phyloP scores from a whole-genome alignment of 2,113 vertebrate genomes.

The Eudyptes chrysolophus region DNA sequence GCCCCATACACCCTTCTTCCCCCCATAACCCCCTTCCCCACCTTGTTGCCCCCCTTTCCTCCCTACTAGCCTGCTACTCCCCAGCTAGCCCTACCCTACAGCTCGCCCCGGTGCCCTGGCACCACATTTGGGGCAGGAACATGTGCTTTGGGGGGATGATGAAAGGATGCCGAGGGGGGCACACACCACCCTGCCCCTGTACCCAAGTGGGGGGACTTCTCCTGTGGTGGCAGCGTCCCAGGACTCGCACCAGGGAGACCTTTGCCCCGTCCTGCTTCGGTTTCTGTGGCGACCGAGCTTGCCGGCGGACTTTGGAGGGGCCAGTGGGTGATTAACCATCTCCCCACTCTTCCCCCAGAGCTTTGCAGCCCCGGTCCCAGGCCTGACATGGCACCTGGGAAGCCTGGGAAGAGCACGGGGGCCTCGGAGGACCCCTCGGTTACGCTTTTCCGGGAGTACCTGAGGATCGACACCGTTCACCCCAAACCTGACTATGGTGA shows the following conservation, averaged over 20 bases:
- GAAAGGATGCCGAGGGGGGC: background rate
- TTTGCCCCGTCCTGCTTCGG: background rate
- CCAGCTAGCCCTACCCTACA: background rate
- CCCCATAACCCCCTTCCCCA: background rate
- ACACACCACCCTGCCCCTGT: background rate
- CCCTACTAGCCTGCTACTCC: background rate
- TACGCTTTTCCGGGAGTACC: constrained; percentile 88
- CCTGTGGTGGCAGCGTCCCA: background rate
- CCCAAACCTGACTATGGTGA: constrained; percentile 95
- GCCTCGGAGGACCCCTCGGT: constrained; percentile 84
- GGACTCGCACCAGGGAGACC: background rate
- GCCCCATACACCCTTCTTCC: background rate
- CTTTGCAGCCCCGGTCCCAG: background rate
- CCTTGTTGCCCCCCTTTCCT: background rate
- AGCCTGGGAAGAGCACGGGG: background rate
- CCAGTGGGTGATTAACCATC: constrained; percentile 16
- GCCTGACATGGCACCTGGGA: constrained; percentile 38
- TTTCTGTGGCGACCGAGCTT: background rate
- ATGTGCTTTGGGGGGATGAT: background rate
- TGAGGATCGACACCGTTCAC: constrained; percentile 88
- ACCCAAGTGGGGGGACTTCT: background rate
- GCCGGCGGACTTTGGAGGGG: constrained; percentile 22
- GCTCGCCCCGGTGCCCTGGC: background rate
- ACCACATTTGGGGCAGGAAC: background rate
- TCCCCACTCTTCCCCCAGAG: background rate